Evolutionary conservation across 2,797 vertebrate species (phyloP), one percentile per base, ranked within the genome.

Genomic region (Myotis findleyi): DNA sequence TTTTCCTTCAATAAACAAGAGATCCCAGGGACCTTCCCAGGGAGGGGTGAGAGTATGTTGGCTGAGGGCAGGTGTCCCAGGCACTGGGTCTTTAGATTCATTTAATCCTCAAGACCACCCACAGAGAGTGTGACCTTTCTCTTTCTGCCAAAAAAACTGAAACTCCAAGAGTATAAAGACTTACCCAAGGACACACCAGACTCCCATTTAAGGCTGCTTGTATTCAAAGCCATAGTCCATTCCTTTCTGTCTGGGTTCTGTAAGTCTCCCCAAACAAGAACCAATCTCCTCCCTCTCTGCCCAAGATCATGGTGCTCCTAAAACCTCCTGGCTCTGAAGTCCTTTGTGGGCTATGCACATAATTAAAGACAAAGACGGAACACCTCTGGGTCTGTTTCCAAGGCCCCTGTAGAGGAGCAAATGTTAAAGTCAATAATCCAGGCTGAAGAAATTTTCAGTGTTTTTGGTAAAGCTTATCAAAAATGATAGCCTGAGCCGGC

Each of bases 391-490:
- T 87, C 83, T 72, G n/a, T 84, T 72, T 69, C 68, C 59, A 87
- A 69, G 83, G 68, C 16, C 44, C 51, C 38, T 2, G 0, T 1
- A 5, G 36, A 80, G 84, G 23, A 69, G 18, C 33, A 12, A 89
- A 71, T 41, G 44, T 75, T 33, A 30, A 80, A 72, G 57, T 79
- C 71, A 69, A 91, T 86, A 27, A 51, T 49, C 17, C 9, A 30
- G 7, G 12, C 49, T 69, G 49, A 81, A 85, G 71, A 93, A 27
- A 51, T 57, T 33, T 71, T 73, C 49, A 72, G 87, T 68, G 53
- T 27, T 91, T 89, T 68, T 49, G 36, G 69, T 93, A 75, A 68
- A 68, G 38, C 55, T 91, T 84, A 73, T 91, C 66, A 68, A 66
- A 91, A 89, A 81, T 0, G 41, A 62, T 75, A 23, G 25, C 25